A percentile compares a stretch with the other conserved stretches of the same genome.
These are phyloP conservation scores for Perccottus glenii DNA, from an alignment of 2,113 vertebrate species.

Conservation along the genomic window DNA sequence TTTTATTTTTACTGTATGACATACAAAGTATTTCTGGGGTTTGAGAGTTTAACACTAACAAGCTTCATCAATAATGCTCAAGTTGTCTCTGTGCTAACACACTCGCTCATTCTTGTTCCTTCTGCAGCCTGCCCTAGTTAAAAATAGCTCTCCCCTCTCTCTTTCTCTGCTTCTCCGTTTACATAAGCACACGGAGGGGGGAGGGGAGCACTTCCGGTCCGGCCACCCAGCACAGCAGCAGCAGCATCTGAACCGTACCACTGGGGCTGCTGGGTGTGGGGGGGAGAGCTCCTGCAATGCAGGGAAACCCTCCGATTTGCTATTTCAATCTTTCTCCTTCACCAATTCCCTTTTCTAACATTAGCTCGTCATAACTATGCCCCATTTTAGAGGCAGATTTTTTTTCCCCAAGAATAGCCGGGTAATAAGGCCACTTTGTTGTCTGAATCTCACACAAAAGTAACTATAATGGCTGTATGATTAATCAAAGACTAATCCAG, in stretches of 20 bases:
- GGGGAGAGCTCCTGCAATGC: conserved; percentile 52
- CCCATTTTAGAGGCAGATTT: conserved; percentile 5
- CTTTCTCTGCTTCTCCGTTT: conserved; percentile 80
- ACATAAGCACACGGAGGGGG: conserved; percentile 77
- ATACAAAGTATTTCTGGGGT: conserved; percentile 24
- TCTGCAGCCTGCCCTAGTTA: conserved; percentile 75
- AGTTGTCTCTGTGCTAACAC: conserved; percentile 67
- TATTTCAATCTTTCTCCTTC: conserved; percentile 21
- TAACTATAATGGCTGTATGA: background rate
- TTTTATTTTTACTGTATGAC: conserved; percentile 13
- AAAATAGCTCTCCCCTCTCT: conserved; percentile 79
- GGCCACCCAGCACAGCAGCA: conserved; percentile 75
- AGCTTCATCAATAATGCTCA: conserved; percentile 71
- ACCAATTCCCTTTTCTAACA: conserved; percentile 1
- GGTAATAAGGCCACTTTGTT: background rate
- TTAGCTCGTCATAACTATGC: background rate
- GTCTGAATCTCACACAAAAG: background rate
- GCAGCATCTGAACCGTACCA: conserved; percentile 77
- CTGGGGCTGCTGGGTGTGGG: conserved; percentile 65
- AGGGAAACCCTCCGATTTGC: conserved; percentile 50
- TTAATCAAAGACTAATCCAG: too few relatives aligned
- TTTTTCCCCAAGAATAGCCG: background rate
- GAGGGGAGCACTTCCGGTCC: conserved; percentile 79
- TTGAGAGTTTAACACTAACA: conserved; percentile 61
- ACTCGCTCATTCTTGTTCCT: conserved; percentile 73